Evolutionary conservation across 2,888 invertebrate species (phyloP).

Genomic region (Drosophila cognata): DNA sequence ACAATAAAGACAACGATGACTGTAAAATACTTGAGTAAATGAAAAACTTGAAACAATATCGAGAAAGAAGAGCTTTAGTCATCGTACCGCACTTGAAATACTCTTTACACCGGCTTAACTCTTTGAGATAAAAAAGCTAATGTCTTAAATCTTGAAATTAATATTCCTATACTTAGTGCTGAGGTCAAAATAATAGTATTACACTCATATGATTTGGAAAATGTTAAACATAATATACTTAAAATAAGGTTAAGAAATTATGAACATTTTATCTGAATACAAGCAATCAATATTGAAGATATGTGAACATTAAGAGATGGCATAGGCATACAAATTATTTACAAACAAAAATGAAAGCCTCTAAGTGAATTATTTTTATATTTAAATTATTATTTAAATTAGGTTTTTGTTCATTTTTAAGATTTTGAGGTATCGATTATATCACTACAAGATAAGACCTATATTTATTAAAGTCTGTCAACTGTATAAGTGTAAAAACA

Average conservation of each 20-base stretch:
- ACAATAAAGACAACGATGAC: conserved; percentile 30
- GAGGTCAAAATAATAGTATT: background rate
- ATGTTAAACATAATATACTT: background rate
- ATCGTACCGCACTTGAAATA: conserved; percentile 14
- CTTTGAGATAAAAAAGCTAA: too few species aligned
- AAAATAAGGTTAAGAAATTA: background rate
- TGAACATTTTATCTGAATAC: background rate
- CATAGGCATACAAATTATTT: background rate
- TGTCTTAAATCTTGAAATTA: background rate
- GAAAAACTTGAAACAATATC: conserved; percentile 52
- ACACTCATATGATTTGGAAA: background rate
- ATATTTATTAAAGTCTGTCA: background rate
- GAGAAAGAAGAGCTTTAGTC: conserved; percentile 7
- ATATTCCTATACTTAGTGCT: background rate
- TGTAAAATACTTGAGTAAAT: conserved; percentile 47
- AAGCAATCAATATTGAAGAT: background rate
- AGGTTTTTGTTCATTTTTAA: background rate
- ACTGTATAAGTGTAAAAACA: background rate
- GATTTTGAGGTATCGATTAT: background rate
- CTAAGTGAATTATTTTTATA: too few species aligned
- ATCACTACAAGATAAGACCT: background rate
- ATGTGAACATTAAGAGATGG: background rate
- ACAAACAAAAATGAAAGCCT: background rate
- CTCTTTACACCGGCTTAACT: conserved; percentile 14
- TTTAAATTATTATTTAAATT: background rate